Evolutionary conservation across 2,888 invertebrate species (phyloP), one percentile per base, ranked within the genome.

Genomic region (Exocentrus adspersus): DNA sequence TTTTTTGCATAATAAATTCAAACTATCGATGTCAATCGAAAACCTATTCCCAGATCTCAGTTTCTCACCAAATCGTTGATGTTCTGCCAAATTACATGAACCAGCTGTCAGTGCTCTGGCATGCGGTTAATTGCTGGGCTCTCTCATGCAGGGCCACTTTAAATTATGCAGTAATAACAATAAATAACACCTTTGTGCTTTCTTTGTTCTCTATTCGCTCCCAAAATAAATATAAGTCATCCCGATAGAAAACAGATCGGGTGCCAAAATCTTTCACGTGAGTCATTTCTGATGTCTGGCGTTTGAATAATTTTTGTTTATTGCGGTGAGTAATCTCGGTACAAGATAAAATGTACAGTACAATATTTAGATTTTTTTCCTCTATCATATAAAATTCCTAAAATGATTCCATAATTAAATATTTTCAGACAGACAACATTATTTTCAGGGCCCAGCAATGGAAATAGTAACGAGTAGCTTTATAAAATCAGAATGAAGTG

Each of bases 261-360:
- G 14, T 54, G 60, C 60, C 60, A 61, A 54, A 54, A 61, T 54
- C 46, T 37, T 50, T 41, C 51, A 30, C 21, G 21, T 61, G 60
- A 61, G 5, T 61, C 60, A 61, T 30, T 46, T 46, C 30, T 52
- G 41, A 41, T 48, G 51, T 62, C 54, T 62, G 62, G 42, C 30
- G 57, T 53, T 53, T 10, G 12, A 41, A 21, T 21, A 9, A 21
- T 53, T 42, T 42, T 53, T 42, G 53, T 53, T 53, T 41, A 53
- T 41, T 4, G 16, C 7, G 51, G 30, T 51, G 51, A 51, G 32
- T 51, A 32, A 51, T 32, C 19, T 32, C 4, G 32, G 28, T 28
- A n/a, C 32, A n/a, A n/a, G n/a, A n/a, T n/a, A n/a, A n/a, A n/a
- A n/a, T n/a, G n/a, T n/a, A n/a, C n/a, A n/a, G n/a, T n/a, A n/a